These are phyloP conservation scores for Pteropus rufus DNA, from an alignment of 2,797 vertebrate genomes.

Conservation along the genomic window DNA sequence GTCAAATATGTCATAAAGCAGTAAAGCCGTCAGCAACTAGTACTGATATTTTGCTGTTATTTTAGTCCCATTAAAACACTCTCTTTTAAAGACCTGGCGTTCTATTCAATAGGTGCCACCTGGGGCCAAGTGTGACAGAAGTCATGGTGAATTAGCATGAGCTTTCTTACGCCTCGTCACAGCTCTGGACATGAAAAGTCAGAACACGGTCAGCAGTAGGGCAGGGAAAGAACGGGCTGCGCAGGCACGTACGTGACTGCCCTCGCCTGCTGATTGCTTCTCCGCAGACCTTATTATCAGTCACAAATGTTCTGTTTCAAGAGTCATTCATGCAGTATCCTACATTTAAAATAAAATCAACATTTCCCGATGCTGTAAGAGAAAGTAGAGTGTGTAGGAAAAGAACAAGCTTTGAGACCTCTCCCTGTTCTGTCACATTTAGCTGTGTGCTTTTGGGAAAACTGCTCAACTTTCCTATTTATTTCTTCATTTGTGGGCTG, in stretches of 20 bases:
- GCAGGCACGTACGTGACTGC: neutral
- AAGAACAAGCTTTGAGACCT: neutral
- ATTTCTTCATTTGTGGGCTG: neutral
- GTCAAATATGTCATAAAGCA: neutral
- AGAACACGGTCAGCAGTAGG: neutral
- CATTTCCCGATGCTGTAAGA: neutral
- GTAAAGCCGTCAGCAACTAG: neutral
- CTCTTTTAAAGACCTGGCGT: neutral
- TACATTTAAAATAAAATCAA: neutral
- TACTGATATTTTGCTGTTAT: neutral
- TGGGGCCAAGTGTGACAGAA: neutral
- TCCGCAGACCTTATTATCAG: neutral
- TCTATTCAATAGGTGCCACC: neutral
- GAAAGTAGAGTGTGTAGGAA: neutral
- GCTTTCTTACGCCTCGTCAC: neutral
- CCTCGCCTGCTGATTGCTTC: neutral
- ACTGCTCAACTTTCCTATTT: neutral
- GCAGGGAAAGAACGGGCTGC: neutral
- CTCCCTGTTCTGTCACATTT: accelerated
- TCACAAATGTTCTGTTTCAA: neutral
- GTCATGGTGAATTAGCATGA: neutral
- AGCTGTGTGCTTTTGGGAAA: neutral
- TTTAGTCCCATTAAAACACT: neutral
- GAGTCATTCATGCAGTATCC: neutral
- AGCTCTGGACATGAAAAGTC: neutral